phyloP scores from a whole-genome alignment of 1,140 invertebrate genomes.

The Drosophila novamexicana region DNA sequence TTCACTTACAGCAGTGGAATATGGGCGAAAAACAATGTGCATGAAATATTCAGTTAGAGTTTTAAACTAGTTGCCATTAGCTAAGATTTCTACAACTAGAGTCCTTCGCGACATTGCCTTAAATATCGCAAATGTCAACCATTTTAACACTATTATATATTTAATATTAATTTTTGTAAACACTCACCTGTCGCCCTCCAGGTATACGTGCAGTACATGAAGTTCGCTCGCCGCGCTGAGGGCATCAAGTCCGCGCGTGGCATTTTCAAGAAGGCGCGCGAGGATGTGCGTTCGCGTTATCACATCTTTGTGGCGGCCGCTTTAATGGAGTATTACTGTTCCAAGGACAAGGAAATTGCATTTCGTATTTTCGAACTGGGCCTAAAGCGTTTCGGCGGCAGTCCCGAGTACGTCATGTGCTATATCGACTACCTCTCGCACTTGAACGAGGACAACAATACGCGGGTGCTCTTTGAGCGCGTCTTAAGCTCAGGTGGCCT shows the following conservation, averaged over 20 bases:
- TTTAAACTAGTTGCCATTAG: too few species aligned
- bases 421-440: slow-evolving; percentile 99
- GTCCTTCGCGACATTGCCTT: too few species aligned
- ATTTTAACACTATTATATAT: too few species aligned
- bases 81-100: too few species aligned
- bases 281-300: slow-evolving; percentile 93
- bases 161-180: too few species aligned
- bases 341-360: slow-evolving; percentile 99
- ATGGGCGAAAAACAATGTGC: too few species aligned
- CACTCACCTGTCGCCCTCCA: slow-evolving; percentile 69
- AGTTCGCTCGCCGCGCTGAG: slow-evolving; percentile 98
- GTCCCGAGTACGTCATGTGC: slow-evolving; percentile 96
- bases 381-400: slow-evolving; percentile 97
- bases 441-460: slow-evolving; percentile 99
- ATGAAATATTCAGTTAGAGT: too few species aligned
- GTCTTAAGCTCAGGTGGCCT: slow-evolving; percentile 97
- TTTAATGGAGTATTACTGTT: slow-evolving; percentile 99
- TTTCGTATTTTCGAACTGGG: slow-evolving; percentile 99
- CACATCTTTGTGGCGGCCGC: slow-evolving; percentile 98
- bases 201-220: slow-evolving; percentile 99
- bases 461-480: slow-evolving; percentile 97
- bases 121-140: too few species aligned
- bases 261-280: slow-evolving; percentile 97
- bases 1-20: too few species aligned
- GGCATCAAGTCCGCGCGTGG: slow-evolving; percentile 98